Percentiles rank a stretch among this genome's conserved stretches.
phyloP scores from a whole-genome alignment of 2,797 vertebrate species.

The Erithacus rubecula region DNA sequence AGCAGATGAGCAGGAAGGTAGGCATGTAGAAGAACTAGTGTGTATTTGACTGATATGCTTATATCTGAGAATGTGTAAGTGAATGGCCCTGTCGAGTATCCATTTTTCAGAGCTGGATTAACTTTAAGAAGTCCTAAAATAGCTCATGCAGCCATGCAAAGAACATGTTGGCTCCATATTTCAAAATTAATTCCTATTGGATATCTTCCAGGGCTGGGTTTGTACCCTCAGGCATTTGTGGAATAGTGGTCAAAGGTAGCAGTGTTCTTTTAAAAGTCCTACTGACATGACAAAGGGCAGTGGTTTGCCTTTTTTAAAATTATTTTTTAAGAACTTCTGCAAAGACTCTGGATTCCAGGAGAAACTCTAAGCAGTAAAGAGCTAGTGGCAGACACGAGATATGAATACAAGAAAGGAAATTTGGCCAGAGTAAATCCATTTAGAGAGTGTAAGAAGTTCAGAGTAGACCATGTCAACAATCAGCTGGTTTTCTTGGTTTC shows the following conservation, averaged over 20 bases:
- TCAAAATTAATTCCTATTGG: constrained; percentile 47
- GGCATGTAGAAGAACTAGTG: not conserved
- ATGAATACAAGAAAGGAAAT: not conserved
- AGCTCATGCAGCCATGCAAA: constrained; percentile 20
- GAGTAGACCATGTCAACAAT: not conserved
- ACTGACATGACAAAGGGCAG: not conserved
- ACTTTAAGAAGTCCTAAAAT: constrained; percentile 51
- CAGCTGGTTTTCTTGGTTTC: not conserved
- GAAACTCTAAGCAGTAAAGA: not conserved
- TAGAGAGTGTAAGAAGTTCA: not conserved
- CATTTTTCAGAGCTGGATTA: not conserved
- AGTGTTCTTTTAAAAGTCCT: not conserved
- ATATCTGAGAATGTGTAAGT: not conserved
- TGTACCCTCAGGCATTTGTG: constrained; percentile 50
- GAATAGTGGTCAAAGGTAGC: constrained; percentile 59
- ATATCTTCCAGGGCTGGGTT: constrained; percentile 28
- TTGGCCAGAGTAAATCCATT: not conserved
- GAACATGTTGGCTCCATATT: constrained; percentile 15
- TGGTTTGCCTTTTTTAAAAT: not conserved
- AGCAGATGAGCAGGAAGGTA: not conserved
- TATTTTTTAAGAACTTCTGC: not conserved
- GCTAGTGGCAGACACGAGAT: not conserved
- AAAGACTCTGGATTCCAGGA: not conserved
- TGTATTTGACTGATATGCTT: not conserved
- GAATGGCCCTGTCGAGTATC: not conserved